Evolutionary conservation across 37 sponge, comb jelly and placozoan genomes (phyloP).

Genomic region (Crambe crambe): DNA sequence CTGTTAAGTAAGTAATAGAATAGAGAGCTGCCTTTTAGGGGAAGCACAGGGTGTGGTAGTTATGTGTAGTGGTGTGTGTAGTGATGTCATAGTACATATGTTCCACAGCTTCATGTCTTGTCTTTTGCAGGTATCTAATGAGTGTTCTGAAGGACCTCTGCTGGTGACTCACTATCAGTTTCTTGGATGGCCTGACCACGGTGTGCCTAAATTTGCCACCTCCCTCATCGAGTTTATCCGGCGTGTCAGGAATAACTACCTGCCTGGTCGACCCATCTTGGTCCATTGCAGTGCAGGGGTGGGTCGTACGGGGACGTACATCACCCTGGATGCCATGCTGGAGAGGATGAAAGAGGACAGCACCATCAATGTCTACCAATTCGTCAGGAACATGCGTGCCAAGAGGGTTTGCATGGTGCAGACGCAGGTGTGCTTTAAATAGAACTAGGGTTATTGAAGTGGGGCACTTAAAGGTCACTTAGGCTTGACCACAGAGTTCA

Average conservation of each 20-base stretch:
- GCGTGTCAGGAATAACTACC: slow-evolving; percentile 42
- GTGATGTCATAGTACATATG: neutral
- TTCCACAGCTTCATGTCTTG: neutral
- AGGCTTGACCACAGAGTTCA: too few species aligned
- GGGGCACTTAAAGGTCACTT: neutral
- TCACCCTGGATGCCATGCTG: slow-evolving; percentile 69
- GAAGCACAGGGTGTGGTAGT: neutral
- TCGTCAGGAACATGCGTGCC: slow-evolving; percentile 43
- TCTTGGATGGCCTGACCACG: slow-evolving; percentile 89
- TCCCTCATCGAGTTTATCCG: slow-evolving; percentile 72
- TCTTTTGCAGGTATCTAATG: neutral
- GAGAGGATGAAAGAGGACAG: slow-evolving; percentile 42
- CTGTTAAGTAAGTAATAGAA: too few species aligned
- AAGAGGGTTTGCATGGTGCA: slow-evolving; percentile 65
- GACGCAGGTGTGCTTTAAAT: slow-evolving; percentile 45
- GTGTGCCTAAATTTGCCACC: slow-evolving; percentile 83
- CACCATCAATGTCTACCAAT: slow-evolving; percentile 56
- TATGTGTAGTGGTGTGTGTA: neutral
- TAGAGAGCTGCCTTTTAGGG: too few species aligned
- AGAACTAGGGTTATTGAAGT: neutral
- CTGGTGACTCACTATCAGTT: slow-evolving; percentile 74
- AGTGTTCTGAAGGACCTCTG: neutral
- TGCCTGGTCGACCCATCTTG: slow-evolving; percentile 14
- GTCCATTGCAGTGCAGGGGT: slow-evolving; percentile 92
- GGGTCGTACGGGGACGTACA: slow-evolving; percentile 80